Conservation (phyloP, 2,113 vertebrate species). For the Protobothrops flavoviridis region DNA sequence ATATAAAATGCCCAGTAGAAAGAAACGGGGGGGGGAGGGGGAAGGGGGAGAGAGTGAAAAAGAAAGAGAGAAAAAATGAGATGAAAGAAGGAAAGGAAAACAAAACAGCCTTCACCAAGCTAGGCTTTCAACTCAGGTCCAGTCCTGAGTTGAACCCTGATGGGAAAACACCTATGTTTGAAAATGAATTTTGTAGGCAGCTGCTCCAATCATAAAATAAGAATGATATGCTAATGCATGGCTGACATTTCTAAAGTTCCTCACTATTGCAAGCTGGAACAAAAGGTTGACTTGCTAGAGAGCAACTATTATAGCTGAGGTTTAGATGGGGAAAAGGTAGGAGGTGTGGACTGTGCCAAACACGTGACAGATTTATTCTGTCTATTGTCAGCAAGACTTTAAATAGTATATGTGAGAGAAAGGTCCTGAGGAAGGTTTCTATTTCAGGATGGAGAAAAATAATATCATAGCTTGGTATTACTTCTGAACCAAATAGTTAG, state of each 20-base stretch:
- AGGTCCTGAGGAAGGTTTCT: background rate
- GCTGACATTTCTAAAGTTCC: constrained; percentile 44
- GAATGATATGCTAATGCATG: constrained; percentile 30
- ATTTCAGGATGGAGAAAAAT: background rate
- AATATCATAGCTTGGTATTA: background rate
- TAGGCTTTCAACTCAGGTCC: constrained; percentile 65
- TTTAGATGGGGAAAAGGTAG: constrained; percentile 9
- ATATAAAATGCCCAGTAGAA: constrained; percentile 51
- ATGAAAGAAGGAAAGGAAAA: constrained; percentile 24
- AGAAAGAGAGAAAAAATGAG: background rate
- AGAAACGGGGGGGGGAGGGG: background rate
- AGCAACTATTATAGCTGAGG: constrained; percentile 19
- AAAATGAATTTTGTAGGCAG: constrained; percentile 64
- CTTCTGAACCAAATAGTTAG: background rate
- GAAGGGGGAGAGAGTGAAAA: constrained; percentile 17
- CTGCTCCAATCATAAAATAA: constrained; percentile 63
- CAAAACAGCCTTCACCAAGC: constrained; percentile 44
- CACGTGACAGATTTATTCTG: accelerated
- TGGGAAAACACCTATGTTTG: constrained; percentile 74
- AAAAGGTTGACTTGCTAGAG: constrained; percentile 36
- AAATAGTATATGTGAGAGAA: accelerated
- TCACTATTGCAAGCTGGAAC: constrained; percentile 15
- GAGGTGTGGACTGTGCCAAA: constrained; percentile 34
- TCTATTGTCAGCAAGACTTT: constrained; percentile 23
- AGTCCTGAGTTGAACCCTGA: constrained; percentile 65